Conservation (phyloP, 2,113 vertebrate genomes). For the Girardinichthys multiradiatus region DNA sequence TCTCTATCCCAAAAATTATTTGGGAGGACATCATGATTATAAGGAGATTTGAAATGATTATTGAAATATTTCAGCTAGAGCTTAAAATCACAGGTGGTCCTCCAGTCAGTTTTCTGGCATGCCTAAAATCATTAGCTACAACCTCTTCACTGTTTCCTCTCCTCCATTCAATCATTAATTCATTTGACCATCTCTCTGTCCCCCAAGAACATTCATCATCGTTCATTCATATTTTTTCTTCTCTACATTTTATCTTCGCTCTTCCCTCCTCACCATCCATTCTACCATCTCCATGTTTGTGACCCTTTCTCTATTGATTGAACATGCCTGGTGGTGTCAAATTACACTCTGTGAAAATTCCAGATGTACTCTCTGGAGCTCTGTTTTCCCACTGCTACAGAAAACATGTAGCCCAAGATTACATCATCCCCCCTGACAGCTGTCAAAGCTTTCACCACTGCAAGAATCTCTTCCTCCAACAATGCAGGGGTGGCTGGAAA, state of each 20-base stretch:
- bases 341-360: constrained; percentile 59
- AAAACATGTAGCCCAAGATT: constrained; percentile 57
- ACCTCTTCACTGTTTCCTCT: constrained; percentile 30
- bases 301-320: constrained; percentile 55
- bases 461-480: constrained; percentile 23
- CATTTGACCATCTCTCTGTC: constrained; percentile 7
- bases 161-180: constrained; percentile 29
- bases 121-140: background rate
- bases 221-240: constrained; percentile 8
- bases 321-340: constrained; percentile 45
- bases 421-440: constrained; percentile 70
- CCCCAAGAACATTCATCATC: constrained; percentile 34
- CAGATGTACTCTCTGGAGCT: constrained; percentile 74
- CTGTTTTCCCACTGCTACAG: constrained; percentile 34
- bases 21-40: background rate
- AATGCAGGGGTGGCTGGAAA: constrained; percentile 34
- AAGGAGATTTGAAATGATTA: background rate
- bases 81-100: background rate
- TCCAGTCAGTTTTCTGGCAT: background rate
- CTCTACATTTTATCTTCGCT: constrained; percentile 37
- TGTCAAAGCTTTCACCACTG: constrained; percentile 68
- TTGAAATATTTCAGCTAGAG: background rate
- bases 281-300: constrained; percentile 19
- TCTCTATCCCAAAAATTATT: background rate
- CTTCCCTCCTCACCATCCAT: constrained; percentile 15